Percentiles rank a stretch among this genome's conserved stretches.
These are phyloP conservation scores for Platycheirus albimanus DNA, from an alignment of 2,888 invertebrate genomes.

Conservation along the genomic window DNA sequence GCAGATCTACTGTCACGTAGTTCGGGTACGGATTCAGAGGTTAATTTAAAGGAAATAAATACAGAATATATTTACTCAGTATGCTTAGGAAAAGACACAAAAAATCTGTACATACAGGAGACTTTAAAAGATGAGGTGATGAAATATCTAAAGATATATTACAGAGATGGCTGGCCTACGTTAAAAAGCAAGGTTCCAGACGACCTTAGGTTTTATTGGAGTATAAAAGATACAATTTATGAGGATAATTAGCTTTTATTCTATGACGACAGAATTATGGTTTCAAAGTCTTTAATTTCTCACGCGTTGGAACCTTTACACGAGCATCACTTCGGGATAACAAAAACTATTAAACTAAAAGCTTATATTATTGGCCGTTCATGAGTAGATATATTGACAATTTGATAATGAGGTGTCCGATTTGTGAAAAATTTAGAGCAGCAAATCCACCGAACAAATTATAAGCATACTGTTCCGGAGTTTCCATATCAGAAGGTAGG, in stretches of 20 bases:
- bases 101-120: no score
- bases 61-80: background rate
- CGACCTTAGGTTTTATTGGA: background rate
- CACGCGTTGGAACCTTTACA: no score
- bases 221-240: no score
- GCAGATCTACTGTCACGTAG: slow-evolving; percentile 12
- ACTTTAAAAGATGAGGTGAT: background rate
- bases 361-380: background rate
- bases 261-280: background rate
- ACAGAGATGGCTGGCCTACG: background rate
- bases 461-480: background rate
- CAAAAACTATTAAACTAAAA: slow-evolving; percentile 10
- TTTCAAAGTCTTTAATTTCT: no score
- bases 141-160: background rate
- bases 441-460: background rate
- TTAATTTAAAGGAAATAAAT: background rate
- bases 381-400: background rate
- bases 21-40: slow-evolving; percentile 1
- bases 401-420: background rate
- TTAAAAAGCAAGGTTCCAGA: background rate
- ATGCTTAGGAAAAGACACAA: background rate
- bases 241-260: background rate
- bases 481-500: background rate
- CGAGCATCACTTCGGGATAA: no score
- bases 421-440: slow-evolving; percentile 1